Conservation (phyloP, 2,888 invertebrate genomes). For the Anoplius nigerrimus region DNA sequence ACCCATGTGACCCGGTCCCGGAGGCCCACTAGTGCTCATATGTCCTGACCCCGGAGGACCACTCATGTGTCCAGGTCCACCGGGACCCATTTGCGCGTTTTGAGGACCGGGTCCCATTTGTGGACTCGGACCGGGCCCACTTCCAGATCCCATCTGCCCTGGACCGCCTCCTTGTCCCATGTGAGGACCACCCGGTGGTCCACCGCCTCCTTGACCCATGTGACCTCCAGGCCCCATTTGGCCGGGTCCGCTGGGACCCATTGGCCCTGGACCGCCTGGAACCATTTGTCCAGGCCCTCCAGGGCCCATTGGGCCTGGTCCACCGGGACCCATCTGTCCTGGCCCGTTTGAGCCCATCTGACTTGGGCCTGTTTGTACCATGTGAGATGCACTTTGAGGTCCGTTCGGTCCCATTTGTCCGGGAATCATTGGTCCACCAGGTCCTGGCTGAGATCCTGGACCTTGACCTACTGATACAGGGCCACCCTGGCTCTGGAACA, state of each 20-base stretch:
- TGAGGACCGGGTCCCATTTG: slow-evolving; percentile 50
- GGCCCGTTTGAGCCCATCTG: slow-evolving; percentile 67
- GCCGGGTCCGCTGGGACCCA: slow-evolving; percentile 55
- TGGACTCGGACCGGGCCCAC: slow-evolving; percentile 32
- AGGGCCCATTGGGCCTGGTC: slow-evolving; percentile 54
- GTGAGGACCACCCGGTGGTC: slow-evolving; percentile 59
- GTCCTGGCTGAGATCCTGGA: slow-evolving; percentile 26
- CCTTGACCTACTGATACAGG: slow-evolving; percentile 48
- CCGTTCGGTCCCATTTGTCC: slow-evolving; percentile 56
- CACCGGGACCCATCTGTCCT: slow-evolving; percentile 53
- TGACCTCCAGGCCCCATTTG: slow-evolving; percentile 61
- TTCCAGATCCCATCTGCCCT: slow-evolving; percentile 66
- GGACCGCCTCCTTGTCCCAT: slow-evolving; percentile 57
- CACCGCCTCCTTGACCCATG: slow-evolving; percentile 60
- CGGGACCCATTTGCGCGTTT: slow-evolving; percentile 53
- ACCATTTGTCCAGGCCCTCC: slow-evolving; percentile 62
- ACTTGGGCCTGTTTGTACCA: slow-evolving; percentile 59
- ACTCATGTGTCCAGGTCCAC: slow-evolving; percentile 54
- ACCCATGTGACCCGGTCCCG: slow-evolving; percentile 45
- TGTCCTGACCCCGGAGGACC: slow-evolving; percentile 52
- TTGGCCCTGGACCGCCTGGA: slow-evolving; percentile 52
- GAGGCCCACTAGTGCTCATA: slow-evolving; percentile 62
- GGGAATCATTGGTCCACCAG: slow-evolving; percentile 51
- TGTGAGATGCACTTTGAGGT: slow-evolving; percentile 56
- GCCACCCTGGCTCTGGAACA: slow-evolving; percentile 63